Evolutionary conservation across 2,113 vertebrate species (phyloP), one percentile per base, ranked within the genome.

Genomic region (Ailurus styani): DNA sequence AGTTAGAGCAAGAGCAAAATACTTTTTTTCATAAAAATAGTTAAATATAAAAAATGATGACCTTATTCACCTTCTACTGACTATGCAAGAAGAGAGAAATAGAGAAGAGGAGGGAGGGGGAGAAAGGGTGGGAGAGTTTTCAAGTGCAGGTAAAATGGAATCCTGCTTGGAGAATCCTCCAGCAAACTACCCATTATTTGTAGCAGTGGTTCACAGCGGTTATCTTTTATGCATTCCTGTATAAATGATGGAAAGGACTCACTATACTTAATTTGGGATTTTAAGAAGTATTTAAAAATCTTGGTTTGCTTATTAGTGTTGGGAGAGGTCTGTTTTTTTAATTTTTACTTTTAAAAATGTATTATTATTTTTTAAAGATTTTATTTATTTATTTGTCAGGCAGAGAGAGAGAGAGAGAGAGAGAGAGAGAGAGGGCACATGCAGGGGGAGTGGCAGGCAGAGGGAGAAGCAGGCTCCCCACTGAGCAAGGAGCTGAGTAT

Each of bases 1-100:
- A 40, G 2, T 34, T 31, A 27, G 2, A 87, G 7, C 1, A 73
- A 66, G 5, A 79, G 5, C 2, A 81, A 55, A 54, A 23, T 8
- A 3, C 23, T 54, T 87, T 55, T 15, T 42, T 87, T 90, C 5
- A 13, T 90, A 45, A 31, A 82, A 96, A 60, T 15, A 47, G 6
- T 25, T 86, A 18, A 27, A 62, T 66, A 87, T 62, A 68, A 91
- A 68, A 54, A 37, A 34, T 3, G 40, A 45, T 15, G 13, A 7
- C 1, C 29, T n/a, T 73, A 10, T 93, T 87, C 7, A 68, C 45
- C 87, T 86, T 83, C 34, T 91, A 31, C 3, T 27, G 10, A 54
- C 42, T 68, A 9, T 0, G 0, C 6, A 37, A 11, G 2, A 47
- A 23, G 6, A 12, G 31, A 3, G 27, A 68, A 50, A 0, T 34